phyloP scores from a whole-genome alignment of 2,113 vertebrate genomes.

The Antigone vipio region DNA sequence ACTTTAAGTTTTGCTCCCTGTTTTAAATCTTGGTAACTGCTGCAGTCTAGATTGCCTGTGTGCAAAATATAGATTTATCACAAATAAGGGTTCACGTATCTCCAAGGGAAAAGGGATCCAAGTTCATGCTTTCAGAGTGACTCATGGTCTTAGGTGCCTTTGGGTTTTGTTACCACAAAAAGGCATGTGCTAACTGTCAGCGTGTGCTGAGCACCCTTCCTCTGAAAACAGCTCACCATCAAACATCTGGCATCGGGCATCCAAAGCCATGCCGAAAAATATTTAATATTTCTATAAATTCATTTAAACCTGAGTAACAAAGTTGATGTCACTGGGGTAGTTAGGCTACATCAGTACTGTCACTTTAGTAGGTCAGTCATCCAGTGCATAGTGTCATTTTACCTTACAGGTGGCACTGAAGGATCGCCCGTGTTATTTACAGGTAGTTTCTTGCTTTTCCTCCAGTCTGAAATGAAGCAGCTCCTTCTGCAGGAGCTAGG shows the following conservation, averaged over 20 bases:
- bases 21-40: constrained; percentile 64
- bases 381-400: neutral
- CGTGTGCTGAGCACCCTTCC: neutral
- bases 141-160: neutral
- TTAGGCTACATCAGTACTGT: neutral
- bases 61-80: constrained; percentile 50
- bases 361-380: neutral
- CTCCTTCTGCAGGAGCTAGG: neutral
- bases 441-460: neutral
- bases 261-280: neutral
- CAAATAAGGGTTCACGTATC: neutral
- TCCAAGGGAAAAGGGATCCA: neutral
- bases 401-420: neutral
- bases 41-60: neutral
- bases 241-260: neutral
- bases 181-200: neutral
- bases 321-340: neutral
- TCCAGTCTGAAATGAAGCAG: neutral
- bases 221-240: neutral
- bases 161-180: neutral
- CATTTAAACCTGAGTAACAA: neutral
- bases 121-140: constrained; percentile 36
- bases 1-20: constrained; percentile 55
- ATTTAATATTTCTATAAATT: neutral
- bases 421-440: neutral